Percentiles rank a stretch among this genome's conserved stretches.
Conservation (phyloP, 2,797 vertebrate genomes). For the Neostethus bicornis region DNA sequence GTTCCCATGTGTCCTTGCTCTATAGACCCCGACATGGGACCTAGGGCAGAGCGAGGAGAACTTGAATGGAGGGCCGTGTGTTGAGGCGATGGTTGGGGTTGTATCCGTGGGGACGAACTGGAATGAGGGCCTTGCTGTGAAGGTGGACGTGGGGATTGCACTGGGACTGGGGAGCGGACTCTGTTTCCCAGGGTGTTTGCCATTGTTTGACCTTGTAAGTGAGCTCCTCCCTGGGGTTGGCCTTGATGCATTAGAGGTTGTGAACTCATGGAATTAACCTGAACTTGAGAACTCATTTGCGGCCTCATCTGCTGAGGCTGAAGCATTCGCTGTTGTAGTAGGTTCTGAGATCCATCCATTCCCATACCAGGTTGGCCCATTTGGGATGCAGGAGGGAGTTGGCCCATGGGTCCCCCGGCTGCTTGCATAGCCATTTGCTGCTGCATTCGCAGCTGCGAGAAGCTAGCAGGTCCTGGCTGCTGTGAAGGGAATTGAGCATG, state of each 20-base stretch:
- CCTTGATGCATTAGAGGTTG: constrained; percentile 95
- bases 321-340: constrained; percentile 83
- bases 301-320: constrained; percentile 87
- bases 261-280: constrained; percentile 94
- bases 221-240: constrained; percentile 84
- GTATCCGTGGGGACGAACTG: constrained; percentile 96
- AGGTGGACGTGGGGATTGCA: constrained; percentile 94
- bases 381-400: constrained; percentile 89
- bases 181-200: constrained; percentile 90
- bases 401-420: constrained; percentile 85
- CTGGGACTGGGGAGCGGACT: constrained; percentile 95
- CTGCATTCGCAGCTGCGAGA: constrained; percentile 83
- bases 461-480: constrained; percentile 81
- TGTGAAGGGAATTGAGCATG: constrained; percentile 80
- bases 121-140: constrained; percentile 97
- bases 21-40: constrained; percentile 90
- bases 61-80: constrained; percentile 91
- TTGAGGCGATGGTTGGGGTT: constrained; percentile 92
- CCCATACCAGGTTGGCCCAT: constrained; percentile 89
- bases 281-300: constrained; percentile 90
- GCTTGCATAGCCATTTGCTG: constrained; percentile 91
- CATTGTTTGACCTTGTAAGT: constrained; percentile 90
- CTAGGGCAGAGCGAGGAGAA: constrained; percentile 92
- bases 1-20: constrained; percentile 94
- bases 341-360: constrained; percentile 85